Percentiles rank a stretch among this genome's conserved stretches.
Conservation (phyloP, 2,797 vertebrate genomes). For the Chelmon rostratus region DNA sequence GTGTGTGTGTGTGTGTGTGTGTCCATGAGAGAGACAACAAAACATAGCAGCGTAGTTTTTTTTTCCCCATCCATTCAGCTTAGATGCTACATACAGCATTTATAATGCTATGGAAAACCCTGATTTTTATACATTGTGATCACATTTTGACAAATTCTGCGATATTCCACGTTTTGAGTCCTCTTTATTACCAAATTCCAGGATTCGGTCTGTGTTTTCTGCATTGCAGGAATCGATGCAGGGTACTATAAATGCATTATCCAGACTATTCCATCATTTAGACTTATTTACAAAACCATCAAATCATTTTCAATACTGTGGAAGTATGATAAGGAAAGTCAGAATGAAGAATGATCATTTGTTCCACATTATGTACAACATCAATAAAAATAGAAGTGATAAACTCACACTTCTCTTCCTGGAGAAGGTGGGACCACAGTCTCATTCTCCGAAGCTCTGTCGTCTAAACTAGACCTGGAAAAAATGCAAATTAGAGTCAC, state of each 20-base stretch:
- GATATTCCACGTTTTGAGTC: too few species aligned
- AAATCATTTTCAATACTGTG: not conserved
- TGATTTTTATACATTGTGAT: too few species aligned
- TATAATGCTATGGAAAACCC: too few species aligned
- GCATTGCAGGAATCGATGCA: too few species aligned
- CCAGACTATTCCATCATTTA: not conserved
- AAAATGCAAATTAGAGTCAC: not conserved
- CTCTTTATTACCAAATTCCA: too few species aligned
- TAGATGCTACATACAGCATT: too few species aligned
- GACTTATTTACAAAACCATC: not conserved
- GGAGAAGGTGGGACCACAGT: slow-evolving; percentile 74
- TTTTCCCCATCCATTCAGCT: too few species aligned
- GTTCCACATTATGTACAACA: not conserved
- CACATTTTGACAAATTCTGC: too few species aligned
- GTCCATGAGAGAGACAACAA: too few species aligned
- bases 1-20: too few species aligned
- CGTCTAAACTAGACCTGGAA: slow-evolving; percentile 86
- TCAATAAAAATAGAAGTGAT: not conserved
- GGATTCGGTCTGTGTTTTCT: too few species aligned
- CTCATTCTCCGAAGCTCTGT: slow-evolving; percentile 83
- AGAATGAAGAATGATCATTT: not conserved
- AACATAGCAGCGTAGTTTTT: too few species aligned
- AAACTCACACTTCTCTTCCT: slow-evolving; percentile 83
- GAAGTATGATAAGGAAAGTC: not conserved
- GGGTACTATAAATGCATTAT: not conserved